Percentiles rank a stretch among this genome's conserved stretches.
Evolutionary conservation across 2,113 vertebrate genomes (phyloP).

Genomic region (Xenopus borealis): DNA sequence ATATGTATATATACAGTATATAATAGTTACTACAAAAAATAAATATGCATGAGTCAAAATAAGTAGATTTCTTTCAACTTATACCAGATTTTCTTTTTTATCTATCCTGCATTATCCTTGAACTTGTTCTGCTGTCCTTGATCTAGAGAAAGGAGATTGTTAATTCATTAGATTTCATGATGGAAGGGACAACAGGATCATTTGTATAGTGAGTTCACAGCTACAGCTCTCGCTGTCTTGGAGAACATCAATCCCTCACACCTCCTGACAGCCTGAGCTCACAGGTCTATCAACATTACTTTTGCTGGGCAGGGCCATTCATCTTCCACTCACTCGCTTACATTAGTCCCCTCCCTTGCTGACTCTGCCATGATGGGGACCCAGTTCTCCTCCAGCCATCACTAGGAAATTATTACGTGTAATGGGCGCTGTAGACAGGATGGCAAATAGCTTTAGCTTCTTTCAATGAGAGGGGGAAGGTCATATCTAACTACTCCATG

Average conservation of each 20-base stretch:
- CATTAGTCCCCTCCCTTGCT: constrained; percentile 19
- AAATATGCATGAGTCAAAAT: too few species aligned
- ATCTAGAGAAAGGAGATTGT: constrained; percentile 15
- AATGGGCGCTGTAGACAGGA: constrained; percentile 32
- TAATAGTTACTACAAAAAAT: too few species aligned
- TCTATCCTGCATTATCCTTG: constrained; percentile 23
- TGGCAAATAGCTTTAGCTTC: constrained; percentile 34
- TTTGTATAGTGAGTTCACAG: constrained; percentile 35
- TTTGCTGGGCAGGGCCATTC: constrained; percentile 25
- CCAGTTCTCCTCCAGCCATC: constrained; percentile 28
- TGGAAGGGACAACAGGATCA: constrained; percentile 31
- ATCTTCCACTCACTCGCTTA: constrained; percentile 24
- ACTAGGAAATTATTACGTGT: constrained; percentile 41
- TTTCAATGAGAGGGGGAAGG: constrained; percentile 24
- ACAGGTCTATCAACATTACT: constrained; percentile 42
- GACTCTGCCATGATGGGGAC: constrained; percentile 22
- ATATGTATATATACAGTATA: too few species aligned
- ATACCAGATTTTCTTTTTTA: too few species aligned
- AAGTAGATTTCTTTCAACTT: too few species aligned
- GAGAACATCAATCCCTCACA: constrained; percentile 42
- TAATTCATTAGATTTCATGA: constrained; percentile 40
- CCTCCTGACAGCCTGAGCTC: constrained; percentile 32
- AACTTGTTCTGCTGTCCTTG: constrained; percentile 31
- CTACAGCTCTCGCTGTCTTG: constrained; percentile 24
- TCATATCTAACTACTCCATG: constrained; percentile 21